phyloP scores from a whole-genome alignment of 2,888 invertebrate genomes.

The Acrobasis consociella region DNA sequence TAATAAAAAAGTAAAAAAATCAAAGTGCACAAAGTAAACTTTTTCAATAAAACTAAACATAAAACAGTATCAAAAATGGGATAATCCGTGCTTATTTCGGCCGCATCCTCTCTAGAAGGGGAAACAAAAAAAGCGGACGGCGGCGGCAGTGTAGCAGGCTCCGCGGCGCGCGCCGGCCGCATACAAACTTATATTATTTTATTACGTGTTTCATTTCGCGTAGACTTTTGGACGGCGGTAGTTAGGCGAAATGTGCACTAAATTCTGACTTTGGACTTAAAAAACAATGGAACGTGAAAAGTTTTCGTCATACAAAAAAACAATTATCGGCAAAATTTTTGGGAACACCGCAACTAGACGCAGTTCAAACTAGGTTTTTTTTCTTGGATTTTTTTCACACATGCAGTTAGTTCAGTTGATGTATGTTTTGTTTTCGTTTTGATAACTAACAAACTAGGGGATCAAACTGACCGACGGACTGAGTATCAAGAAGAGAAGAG shows the following conservation, averaged over 20 bases:
- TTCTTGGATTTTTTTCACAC: slow-evolving; percentile 49
- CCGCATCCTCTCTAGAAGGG: slow-evolving; percentile 67
- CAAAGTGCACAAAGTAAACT: neutral
- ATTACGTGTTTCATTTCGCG: slow-evolving; percentile 82
- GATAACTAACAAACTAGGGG: slow-evolving; percentile 61
- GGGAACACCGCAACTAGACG: slow-evolving; percentile 69
- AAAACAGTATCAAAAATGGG: slow-evolving; percentile 45
- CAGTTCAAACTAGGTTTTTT: slow-evolving; percentile 76
- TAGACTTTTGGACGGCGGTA: slow-evolving; percentile 78
- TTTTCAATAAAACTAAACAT: slow-evolving; percentile 23
- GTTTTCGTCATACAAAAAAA: slow-evolving; percentile 60
- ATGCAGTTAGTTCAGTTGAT: slow-evolving; percentile 63
- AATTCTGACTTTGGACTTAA: slow-evolving; percentile 77
- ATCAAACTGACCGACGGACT: slow-evolving; percentile 48
- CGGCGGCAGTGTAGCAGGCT: slow-evolving; percentile 65
- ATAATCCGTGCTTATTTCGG: slow-evolving; percentile 66
- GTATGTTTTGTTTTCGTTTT: slow-evolving; percentile 63
- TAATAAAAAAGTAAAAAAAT: slow-evolving; percentile 24
- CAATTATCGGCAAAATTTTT: slow-evolving; percentile 58
- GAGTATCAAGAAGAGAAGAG: slow-evolving; percentile 39
- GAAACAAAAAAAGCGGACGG: slow-evolving; percentile 65
- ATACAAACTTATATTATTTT: slow-evolving; percentile 74
- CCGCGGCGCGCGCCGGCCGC: slow-evolving; percentile 78
- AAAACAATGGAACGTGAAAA: slow-evolving; percentile 61
- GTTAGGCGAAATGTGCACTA: slow-evolving; percentile 70